Conservation (phyloP, 2,113 vertebrate genomes). For the Perca schrenkii region DNA sequence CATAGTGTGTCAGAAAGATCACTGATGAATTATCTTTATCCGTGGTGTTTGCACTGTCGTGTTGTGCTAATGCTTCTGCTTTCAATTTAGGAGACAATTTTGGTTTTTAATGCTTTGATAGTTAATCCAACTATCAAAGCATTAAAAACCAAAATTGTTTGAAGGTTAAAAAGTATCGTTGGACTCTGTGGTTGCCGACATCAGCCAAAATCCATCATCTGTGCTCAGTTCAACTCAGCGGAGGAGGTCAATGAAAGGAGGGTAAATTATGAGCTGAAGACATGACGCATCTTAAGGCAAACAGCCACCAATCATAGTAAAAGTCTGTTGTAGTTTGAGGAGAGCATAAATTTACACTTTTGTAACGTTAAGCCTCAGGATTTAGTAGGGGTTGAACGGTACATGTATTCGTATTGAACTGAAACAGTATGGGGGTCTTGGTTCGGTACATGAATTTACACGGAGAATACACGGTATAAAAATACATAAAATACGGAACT, state of each 20-base stretch:
- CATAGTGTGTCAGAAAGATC: slow-evolving; percentile 8
- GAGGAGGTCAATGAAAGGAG: slow-evolving; percentile 20
- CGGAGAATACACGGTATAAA: no score
- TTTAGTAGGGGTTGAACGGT: no score
- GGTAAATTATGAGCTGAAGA: background rate
- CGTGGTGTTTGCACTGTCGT: slow-evolving; percentile 12
- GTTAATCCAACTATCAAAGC: no score
- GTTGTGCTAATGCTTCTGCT: background rate
- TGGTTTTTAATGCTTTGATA: slow-evolving; percentile 36
- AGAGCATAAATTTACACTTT: slow-evolving; percentile 3
- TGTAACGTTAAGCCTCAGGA: background rate
- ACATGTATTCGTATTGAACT: no score
- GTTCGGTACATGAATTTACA: no score
- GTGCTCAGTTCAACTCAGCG: background rate
- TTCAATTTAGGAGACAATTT: slow-evolving; percentile 29
- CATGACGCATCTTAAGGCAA: background rate
- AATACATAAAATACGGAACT: no score
- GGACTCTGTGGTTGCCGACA: slow-evolving; percentile 32
- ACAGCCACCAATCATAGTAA: background rate
- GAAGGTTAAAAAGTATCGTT: slow-evolving; percentile 50
- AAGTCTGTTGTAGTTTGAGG: slow-evolving; percentile 4
- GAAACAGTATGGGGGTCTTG: no score
- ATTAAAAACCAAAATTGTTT: no score
- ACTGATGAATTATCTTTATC: slow-evolving; percentile 44
- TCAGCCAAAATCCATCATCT: slow-evolving; percentile 44